Percentiles rank a stretch among this genome's conserved stretches.
These are phyloP conservation scores for Porites lobata DNA, from an alignment of 92 coral and sea anemone species.

Conservation along the genomic window DNA sequence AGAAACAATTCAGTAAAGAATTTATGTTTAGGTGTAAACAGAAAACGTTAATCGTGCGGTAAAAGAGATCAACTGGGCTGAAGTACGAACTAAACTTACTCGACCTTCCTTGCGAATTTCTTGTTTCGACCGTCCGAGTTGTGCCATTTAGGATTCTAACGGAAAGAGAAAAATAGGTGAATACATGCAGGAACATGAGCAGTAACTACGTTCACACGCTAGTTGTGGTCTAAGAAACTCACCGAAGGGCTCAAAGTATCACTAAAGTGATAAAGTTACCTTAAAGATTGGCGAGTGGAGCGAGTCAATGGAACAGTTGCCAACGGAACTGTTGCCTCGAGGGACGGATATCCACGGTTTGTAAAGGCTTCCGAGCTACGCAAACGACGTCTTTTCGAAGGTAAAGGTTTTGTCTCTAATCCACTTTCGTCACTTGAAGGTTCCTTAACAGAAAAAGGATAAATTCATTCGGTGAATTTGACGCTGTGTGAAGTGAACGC, in stretches of 20 bases:
- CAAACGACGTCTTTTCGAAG: constrained; percentile 71
- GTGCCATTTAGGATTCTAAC: constrained; percentile 16
- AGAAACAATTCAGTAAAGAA: background rate
- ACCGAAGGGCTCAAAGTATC: background rate
- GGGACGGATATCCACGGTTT: background rate
- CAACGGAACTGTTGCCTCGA: constrained; percentile 23
- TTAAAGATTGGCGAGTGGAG: constrained; percentile 27
- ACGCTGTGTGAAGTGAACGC: no score
- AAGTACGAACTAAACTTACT: background rate
- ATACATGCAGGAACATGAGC: background rate
- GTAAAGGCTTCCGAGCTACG: constrained; percentile 31
- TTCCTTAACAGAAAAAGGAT: constrained; percentile 47
- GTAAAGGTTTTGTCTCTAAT: constrained; percentile 47
- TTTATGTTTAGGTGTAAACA: background rate
- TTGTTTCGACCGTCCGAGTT: constrained; percentile 4
- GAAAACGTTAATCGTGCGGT: background rate
- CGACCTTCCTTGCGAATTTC: constrained; percentile 16
- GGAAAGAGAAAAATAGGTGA: background rate
- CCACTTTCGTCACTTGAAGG: constrained; percentile 86
- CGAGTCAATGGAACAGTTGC: constrained; percentile 22
- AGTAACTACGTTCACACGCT: background rate
- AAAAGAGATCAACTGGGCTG: background rate
- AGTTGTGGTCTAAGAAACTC: background rate
- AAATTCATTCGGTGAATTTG: background rate
- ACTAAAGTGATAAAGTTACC: constrained; percentile 18